Evolutionary conservation across 2,113 vertebrate genomes (phyloP).

Genomic region (Xenopus borealis): DNA sequence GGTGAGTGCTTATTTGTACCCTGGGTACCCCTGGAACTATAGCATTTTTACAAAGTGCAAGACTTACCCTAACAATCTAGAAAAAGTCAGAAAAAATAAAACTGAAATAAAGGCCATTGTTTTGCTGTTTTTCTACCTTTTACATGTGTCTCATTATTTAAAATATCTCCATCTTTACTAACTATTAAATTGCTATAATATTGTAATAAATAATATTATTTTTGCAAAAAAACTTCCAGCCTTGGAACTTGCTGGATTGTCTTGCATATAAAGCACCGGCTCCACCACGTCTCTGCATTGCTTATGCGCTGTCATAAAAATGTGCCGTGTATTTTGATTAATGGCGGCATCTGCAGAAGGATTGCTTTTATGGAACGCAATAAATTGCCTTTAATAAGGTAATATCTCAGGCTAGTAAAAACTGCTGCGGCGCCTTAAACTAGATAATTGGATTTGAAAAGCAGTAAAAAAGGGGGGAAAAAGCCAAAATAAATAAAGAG

Average conservation of each 20-base stretch:
- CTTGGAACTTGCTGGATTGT: no score
- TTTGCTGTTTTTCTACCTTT: no score
- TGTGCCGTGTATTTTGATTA: slow-evolving; percentile 6
- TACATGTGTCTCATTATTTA: no score
- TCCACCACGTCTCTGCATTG: no score
- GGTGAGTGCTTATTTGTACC: no score
- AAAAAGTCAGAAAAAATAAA: no score
- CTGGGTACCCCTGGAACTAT: no score
- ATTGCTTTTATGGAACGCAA: slow-evolving; percentile 20
- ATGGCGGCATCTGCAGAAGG: slow-evolving; percentile 3
- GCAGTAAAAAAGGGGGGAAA: slow-evolving; percentile 2
- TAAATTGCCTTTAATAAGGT: slow-evolving; percentile 22
- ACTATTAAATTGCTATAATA: not conserved
- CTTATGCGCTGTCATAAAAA: no score
- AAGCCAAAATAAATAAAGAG: slow-evolving; percentile 14
- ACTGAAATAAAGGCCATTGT: no score
- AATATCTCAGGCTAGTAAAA: slow-evolving; percentile 16
- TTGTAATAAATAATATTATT: not conserved
- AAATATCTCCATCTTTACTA: not conserved
- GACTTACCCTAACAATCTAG: no score
- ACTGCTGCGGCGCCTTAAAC: slow-evolving; percentile 6
- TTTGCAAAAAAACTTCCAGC: not conserved
- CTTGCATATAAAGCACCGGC: no score
- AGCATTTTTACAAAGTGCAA: no score
- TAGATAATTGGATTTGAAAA: slow-evolving; percentile 18